These are phyloP conservation scores for Drosophila gaucha DNA, from an alignment of 2,888 invertebrate species.

Conservation along the genomic window DNA sequence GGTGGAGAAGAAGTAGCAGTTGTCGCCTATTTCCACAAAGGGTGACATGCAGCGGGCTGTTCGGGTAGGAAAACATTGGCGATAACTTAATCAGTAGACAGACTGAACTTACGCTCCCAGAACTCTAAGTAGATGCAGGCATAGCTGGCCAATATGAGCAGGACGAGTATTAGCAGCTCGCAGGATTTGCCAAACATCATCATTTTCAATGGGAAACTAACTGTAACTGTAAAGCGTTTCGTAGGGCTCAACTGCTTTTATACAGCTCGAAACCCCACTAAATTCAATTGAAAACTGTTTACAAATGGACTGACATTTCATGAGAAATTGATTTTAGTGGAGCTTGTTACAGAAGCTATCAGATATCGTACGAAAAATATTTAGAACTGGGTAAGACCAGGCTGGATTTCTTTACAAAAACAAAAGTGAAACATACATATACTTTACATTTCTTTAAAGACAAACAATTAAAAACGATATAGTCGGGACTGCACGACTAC, in stretches of 20 bases:
- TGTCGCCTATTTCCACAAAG: slow-evolving; percentile 56
- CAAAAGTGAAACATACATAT: neutral
- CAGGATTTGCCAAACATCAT: slow-evolving; percentile 31
- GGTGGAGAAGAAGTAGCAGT: slow-evolving; percentile 65
- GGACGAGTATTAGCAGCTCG: slow-evolving; percentile 20
- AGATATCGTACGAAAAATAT: neutral
- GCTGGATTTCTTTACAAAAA: neutral
- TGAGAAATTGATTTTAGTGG: neutral
- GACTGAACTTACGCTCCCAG: slow-evolving; percentile 37
- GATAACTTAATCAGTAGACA: neutral
- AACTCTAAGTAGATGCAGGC: slow-evolving; percentile 44
- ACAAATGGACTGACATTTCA: neutral
- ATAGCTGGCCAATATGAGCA: slow-evolving; percentile 45
- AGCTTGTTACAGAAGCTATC: too few relatives aligned
- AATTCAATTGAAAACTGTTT: neutral
- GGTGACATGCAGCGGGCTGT: slow-evolving; percentile 54
- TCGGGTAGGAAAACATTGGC: neutral
- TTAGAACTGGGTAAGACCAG: neutral
- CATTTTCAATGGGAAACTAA: neutral
- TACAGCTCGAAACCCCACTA: slow-evolving; percentile 4
- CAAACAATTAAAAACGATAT: too few relatives aligned
- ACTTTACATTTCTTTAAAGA: too few relatives aligned
- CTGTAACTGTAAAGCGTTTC: slow-evolving; percentile 17
- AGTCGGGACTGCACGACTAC: too few relatives aligned
- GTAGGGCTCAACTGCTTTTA: slow-evolving; percentile 6